Percentiles rank a stretch among this genome's conserved stretches.
Evolutionary conservation across 1,140 invertebrate genomes (phyloP).

Genomic region (Neodiprion pinetum): DNA sequence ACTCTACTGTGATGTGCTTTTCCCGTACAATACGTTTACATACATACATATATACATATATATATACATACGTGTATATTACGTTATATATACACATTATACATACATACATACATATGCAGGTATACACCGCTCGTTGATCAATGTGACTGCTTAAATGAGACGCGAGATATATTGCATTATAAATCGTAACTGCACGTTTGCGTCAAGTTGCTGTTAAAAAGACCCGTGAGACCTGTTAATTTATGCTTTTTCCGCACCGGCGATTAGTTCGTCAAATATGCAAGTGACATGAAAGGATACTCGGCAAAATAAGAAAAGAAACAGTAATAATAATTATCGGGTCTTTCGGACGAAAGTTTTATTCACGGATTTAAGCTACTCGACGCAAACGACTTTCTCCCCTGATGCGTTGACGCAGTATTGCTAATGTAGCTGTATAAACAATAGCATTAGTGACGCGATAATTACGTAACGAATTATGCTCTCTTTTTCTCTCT

Average conservation of each 20-base stretch:
- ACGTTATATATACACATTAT: neutral
- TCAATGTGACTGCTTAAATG: conserved; percentile 12
- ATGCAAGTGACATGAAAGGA: too few relatives aligned
- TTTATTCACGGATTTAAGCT: neutral
- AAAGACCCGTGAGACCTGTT: neutral
- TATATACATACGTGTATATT: neutral
- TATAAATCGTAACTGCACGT: neutral
- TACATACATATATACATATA: neutral
- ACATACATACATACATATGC: neutral
- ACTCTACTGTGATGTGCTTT: conserved; percentile 18
- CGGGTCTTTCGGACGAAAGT: too few relatives aligned
- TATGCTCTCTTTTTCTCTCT: conserved; percentile 3
- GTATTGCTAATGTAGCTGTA: neutral
- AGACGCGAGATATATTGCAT: neutral
- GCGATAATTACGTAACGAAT: neutral
- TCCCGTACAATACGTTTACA: neutral
- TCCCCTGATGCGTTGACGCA: neutral
- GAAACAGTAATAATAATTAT: too few relatives aligned
- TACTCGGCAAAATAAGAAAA: too few relatives aligned
- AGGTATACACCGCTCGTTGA: neutral
- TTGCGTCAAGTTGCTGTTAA: neutral
- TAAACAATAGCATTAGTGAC: neutral
- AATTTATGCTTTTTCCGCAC: neutral
- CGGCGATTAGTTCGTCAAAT: too few relatives aligned
- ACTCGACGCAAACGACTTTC: neutral